Base-by-base conservation (phyloP, 2,797 vertebrate species). In the Syngnathus acus region DNA sequence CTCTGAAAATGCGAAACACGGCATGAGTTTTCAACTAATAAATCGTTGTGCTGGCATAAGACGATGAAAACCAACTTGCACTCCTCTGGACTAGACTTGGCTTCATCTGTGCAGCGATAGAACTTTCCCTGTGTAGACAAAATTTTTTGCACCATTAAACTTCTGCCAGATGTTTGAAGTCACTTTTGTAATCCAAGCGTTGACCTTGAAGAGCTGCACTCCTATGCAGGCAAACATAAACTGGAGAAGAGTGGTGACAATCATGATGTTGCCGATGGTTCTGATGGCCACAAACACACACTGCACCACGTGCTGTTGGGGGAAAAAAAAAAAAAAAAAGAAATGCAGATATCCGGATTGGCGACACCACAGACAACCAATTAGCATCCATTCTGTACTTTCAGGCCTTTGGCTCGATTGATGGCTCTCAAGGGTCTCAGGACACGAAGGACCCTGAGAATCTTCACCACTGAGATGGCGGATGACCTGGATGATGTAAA, bases 181-280 rank as follows among this genome's bases (percentile, higher is more conserved):
- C 69, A 47, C 19, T 38, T 43, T 11, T 61, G 4, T 42, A 16
- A 8, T 21, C 62, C 68, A 37, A 13, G 21, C n/a, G 21, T 58
- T 83, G 79, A 99, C 97, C 96, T 99, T 99, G 84, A 99, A 99
- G 5, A 99, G 88, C 86, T 99, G 97, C 74, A 99, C 97, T 1
- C 97, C 97, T 2, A 99, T 99, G 72, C 97, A 99, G 62, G 97
- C 97, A 43, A 99, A 99, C 97, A 99, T 99, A 85, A 99, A 99
- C 88, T 99, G 97, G 53, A 99, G 94, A 73, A 99, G 92, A 5
- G 97, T 98, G 72, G 97, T 99, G 78, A 99, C 97, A 6, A 99
- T 98, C 96, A 99, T 99, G 88, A 99, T 99, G 90, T 99, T 99
- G 64, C 97, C 97, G 4, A 99, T 99, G 32, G 97, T 99, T 84